Evolutionary conservation across 2,888 invertebrate genomes (phyloP).

Genomic region (Tipula vernalis): DNA sequence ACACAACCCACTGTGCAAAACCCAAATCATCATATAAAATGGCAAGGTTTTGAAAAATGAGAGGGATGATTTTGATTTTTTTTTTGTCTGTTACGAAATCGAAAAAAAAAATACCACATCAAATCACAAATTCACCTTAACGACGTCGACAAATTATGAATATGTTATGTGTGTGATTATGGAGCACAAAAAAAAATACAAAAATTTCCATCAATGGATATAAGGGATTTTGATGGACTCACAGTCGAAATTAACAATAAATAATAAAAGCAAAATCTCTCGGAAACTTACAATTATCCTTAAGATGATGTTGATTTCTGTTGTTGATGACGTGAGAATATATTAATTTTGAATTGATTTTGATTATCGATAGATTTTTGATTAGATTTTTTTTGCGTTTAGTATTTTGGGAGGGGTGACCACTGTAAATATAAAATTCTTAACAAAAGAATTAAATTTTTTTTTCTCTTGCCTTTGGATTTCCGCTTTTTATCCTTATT

Average conservation of each 20-base stretch:
- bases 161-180: background rate
- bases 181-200: background rate
- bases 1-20: slow-evolving; percentile 4
- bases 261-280: background rate
- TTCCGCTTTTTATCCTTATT: background rate
- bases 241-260: background rate
- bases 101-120: background rate
- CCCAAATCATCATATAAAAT: background rate
- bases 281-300: slow-evolving; percentile 4
- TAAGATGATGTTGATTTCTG: slow-evolving; percentile 4
- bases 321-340: background rate
- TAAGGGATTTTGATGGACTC: slow-evolving; percentile 4
- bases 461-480: background rate
- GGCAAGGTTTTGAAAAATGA: background rate
- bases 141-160: background rate
- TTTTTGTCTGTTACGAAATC: background rate
- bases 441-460: slow-evolving; percentile 4
- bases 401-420: background rate
- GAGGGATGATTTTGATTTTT: background rate
- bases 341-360: slow-evolving; percentile 4
- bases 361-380: slow-evolving; percentile 4
- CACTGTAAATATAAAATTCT: background rate
- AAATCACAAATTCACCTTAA: slow-evolving; percentile 4
- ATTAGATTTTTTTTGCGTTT: background rate
- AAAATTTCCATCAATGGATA: background rate